These are phyloP conservation scores for Threskiornis aethiopicus DNA, from an alignment of 2,797 vertebrate species.

Conservation along the genomic window DNA sequence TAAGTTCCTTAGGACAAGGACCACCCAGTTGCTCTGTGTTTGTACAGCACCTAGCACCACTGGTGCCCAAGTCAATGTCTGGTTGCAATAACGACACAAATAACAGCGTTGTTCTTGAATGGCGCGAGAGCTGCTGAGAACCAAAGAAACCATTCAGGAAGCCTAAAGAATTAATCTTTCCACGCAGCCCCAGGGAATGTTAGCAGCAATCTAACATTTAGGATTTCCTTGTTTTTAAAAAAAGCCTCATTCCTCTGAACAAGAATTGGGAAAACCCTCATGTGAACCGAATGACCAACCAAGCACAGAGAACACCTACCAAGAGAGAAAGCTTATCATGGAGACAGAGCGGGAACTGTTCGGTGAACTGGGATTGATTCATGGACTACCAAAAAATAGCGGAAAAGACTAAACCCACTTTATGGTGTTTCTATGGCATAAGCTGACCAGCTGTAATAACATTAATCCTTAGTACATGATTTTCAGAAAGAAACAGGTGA, in stretches of 20 bases:
- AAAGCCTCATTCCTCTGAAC: not conserved
- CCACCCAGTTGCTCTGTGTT: not conserved
- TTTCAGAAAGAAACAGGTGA: slow-evolving; percentile 15
- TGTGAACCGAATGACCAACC: not conserved
- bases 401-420: not conserved
- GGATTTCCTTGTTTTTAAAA: not conserved
- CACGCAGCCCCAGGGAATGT: not conserved
- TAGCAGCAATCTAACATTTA: not conserved
- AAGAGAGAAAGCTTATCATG: not conserved
- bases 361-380: not conserved
- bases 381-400: not conserved
- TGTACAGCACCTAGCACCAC: not conserved
- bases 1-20: not conserved
- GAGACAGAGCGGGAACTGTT: not conserved
- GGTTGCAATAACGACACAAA: slow-evolving; percentile 6
- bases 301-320: not conserved
- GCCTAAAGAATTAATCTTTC: slow-evolving; percentile 3
- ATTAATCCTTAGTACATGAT: not conserved
- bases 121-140: not conserved
- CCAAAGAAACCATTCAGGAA: not conserved
- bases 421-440: not conserved
- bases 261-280: not conserved
- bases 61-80: not conserved
- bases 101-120: not conserved
- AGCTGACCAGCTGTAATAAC: not conserved